Percentiles rank a stretch among this genome's conserved stretches.
phyloP scores from a whole-genome alignment of 2,888 invertebrate genomes.

The Drosophila emarginata region DNA sequence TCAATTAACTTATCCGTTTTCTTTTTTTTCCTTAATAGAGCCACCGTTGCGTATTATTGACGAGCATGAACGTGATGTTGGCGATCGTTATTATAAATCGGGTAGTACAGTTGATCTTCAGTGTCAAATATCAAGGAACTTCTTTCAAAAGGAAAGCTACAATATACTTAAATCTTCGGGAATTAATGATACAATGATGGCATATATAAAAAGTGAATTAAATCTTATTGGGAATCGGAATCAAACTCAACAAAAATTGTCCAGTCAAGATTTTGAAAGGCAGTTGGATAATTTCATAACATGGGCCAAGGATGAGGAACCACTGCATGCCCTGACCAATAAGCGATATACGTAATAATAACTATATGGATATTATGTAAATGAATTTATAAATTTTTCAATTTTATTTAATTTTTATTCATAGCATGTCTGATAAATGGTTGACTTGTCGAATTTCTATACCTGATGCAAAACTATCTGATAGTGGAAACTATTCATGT shows the following conservation, averaged over 20 bases:
- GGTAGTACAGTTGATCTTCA: conserved; percentile 89
- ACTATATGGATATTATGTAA: too few species aligned
- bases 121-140: conserved; percentile 84
- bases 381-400: too few species aligned
- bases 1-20: background rate
- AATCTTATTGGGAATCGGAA: conserved; percentile 59
- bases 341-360: conserved; percentile 64
- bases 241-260: conserved; percentile 44
- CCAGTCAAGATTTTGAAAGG: conserved; percentile 66
- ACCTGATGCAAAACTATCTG: conserved; percentile 85
- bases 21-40: conserved; percentile 83
- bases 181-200: conserved; percentile 1
- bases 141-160: conserved; percentile 78
- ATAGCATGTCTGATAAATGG: conserved; percentile 79
- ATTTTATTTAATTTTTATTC: conserved; percentile 10
- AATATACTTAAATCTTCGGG: conserved; percentile 70
- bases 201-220: conserved; percentile 41
- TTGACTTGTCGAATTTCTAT: conserved; percentile 80
- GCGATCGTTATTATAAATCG: conserved; percentile 89
- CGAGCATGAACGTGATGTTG: conserved; percentile 87
- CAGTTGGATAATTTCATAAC: conserved; percentile 72
- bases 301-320: conserved; percentile 76
- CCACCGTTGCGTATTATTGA: conserved; percentile 88
- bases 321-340: conserved; percentile 60
- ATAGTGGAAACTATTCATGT: conserved; percentile 87